Evolutionary conservation across 2,888 invertebrate genomes (phyloP).

Genomic region (Protonemura montana): DNA sequence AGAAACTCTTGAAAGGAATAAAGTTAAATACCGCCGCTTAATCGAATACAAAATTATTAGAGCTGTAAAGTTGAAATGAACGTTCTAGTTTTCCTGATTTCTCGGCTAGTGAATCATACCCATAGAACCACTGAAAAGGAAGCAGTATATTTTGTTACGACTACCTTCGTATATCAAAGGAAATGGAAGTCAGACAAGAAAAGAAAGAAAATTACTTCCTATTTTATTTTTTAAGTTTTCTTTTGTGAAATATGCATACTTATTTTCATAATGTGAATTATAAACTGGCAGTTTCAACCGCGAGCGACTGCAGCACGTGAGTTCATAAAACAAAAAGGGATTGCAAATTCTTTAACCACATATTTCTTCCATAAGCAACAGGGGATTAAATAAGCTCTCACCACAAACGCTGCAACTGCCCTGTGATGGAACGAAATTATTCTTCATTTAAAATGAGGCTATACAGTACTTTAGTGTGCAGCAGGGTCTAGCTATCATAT

Average conservation of each 20-base stretch:
- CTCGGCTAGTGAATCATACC: background rate
- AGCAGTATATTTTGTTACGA: constrained; percentile 15
- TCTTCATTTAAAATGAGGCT: background rate
- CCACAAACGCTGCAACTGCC: background rate
- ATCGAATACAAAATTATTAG: background rate
- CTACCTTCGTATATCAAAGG: constrained; percentile 20
- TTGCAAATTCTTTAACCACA: background rate
- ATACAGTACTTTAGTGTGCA: background rate
- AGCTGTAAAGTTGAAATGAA: background rate
- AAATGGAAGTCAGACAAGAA: constrained; percentile 19
- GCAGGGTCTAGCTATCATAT: background rate
- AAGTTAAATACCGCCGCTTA: no score
- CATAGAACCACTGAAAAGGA: background rate
- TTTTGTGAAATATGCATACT: constrained; percentile 19
- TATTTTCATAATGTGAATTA: constrained; percentile 22
- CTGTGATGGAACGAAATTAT: background rate
- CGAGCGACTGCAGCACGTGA: background rate
- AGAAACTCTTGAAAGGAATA: no score
- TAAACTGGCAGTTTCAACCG: background rate
- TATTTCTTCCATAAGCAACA: background rate
- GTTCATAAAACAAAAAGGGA: background rate
- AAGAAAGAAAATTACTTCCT: constrained; percentile 22
- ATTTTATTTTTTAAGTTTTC: constrained; percentile 8
- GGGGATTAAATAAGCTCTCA: background rate
- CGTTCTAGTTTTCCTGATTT: constrained; percentile 15